phyloP scores from a whole-genome alignment of 1,140 invertebrate species.

The Pemphigus obesinymphae region DNA sequence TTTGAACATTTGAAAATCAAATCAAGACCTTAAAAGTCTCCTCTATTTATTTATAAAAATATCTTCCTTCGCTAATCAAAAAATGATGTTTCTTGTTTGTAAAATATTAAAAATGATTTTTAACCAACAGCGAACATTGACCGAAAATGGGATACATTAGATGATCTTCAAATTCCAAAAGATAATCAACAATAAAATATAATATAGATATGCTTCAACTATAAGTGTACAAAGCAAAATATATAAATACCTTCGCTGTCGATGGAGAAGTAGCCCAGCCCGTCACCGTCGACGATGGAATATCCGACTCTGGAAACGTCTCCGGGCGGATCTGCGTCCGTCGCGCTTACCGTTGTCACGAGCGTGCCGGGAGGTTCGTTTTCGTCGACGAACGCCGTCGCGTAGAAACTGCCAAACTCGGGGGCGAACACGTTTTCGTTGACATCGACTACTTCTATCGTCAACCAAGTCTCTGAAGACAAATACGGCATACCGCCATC shows the following conservation, averaged over 20 bases:
- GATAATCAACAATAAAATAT: no score
- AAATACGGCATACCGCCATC: constrained; percentile 73
- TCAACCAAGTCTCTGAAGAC: constrained; percentile 67
- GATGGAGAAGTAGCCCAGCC: constrained; percentile 84
- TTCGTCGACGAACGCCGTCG: constrained; percentile 65
- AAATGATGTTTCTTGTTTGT: no score
- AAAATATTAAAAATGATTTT: no score
- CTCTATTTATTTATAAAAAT: no score
- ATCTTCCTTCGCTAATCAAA: no score
- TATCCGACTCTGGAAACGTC: constrained; percentile 77
- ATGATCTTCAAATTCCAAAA: no score
- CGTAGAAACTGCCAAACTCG: constrained; percentile 75
- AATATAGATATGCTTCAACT: no score
- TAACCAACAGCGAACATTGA: no score
- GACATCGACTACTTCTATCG: constrained; percentile 87
- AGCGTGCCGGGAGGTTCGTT: constrained; percentile 68
- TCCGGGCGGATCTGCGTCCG: constrained; percentile 71
- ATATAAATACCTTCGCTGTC: constrained; percentile 76
- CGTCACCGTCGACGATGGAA: constrained; percentile 80
- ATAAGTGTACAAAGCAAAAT: no score
- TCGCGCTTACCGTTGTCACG: constrained; percentile 71
- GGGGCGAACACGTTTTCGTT: constrained; percentile 86
- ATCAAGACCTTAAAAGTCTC: no score
- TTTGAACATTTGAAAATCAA: no score
- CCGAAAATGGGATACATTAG: no score